These are phyloP conservation scores for Pseudochirops cupreus DNA, from an alignment of 2,797 vertebrate genomes.

Conservation along the genomic window DNA sequence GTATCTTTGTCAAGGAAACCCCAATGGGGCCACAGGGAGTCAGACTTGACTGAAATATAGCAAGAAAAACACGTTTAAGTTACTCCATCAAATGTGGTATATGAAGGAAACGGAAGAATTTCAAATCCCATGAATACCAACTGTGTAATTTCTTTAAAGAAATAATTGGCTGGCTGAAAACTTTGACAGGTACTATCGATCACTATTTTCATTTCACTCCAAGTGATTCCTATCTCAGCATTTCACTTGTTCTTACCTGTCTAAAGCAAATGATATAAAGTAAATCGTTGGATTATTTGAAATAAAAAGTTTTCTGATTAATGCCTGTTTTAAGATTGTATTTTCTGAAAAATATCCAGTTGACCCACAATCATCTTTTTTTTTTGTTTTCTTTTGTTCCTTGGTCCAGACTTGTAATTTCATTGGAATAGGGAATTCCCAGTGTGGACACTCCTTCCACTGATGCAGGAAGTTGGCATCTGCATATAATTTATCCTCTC, in stretches of 20 bases:
- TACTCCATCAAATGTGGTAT: background rate
- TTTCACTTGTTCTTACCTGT: background rate
- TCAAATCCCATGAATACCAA: background rate
- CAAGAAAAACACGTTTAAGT: background rate
- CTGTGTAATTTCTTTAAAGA: background rate
- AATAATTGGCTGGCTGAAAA: background rate
- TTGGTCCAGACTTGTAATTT: background rate
- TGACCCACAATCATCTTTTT: background rate
- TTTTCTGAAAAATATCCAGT: background rate
- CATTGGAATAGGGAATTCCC: background rate
- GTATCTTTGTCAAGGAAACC: no score
- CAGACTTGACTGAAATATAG: background rate
- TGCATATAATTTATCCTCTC: background rate
- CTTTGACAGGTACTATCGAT: background rate
- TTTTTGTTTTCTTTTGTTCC: background rate
- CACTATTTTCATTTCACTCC: background rate
- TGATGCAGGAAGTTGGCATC: background rate
- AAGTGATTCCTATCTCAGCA: background rate
- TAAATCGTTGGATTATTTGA: background rate
- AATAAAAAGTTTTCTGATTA: no score
- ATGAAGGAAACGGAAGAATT: background rate
- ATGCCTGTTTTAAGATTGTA: background rate
- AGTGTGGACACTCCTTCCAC: background rate
- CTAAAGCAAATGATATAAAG: background rate
- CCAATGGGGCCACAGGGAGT: background rate